phyloP scores from a whole-genome alignment of 2,888 invertebrate genomes.

The Hypomecis atomaria region DNA sequence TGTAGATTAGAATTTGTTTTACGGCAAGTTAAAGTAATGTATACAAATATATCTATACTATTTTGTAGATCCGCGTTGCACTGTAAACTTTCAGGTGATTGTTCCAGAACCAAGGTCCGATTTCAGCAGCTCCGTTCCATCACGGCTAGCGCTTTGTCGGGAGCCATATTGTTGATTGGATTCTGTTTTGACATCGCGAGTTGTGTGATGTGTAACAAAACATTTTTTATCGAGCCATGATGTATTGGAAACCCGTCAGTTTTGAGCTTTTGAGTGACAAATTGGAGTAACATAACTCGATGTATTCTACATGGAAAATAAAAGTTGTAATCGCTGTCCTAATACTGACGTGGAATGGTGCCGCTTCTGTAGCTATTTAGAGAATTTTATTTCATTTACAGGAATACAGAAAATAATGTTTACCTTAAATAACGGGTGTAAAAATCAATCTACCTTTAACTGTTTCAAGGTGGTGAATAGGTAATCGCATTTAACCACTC shows the following conservation, averaged over 20 bases:
- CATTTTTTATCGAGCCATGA: slow-evolving; percentile 49
- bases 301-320: neutral
- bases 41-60: neutral
- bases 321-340: neutral
- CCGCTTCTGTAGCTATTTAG: too few relatives aligned
- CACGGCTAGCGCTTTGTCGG: slow-evolving; percentile 35
- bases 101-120: slow-evolving; percentile 24
- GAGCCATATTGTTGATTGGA: slow-evolving; percentile 62
- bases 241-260: slow-evolving; percentile 31
- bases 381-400: too few relatives aligned
- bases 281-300: slow-evolving; percentile 21
- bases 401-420: too few relatives aligned
- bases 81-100: slow-evolving; percentile 20
- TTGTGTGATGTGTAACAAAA: neutral
- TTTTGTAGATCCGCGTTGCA: slow-evolving; percentile 13
- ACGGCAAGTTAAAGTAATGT: slow-evolving; percentile 10
- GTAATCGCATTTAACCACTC: too few relatives aligned
- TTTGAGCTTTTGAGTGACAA: slow-evolving; percentile 34
- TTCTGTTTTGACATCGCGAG: slow-evolving; percentile 62
- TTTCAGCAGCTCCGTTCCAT: slow-evolving; percentile 21
- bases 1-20: neutral
- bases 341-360: too few relatives aligned
- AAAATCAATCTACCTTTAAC: too few relatives aligned
- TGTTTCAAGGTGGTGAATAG: too few relatives aligned
- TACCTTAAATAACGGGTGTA: too few relatives aligned